Conservation (phyloP, 2,888 invertebrate species). For the Heliconius ethilla region DNA sequence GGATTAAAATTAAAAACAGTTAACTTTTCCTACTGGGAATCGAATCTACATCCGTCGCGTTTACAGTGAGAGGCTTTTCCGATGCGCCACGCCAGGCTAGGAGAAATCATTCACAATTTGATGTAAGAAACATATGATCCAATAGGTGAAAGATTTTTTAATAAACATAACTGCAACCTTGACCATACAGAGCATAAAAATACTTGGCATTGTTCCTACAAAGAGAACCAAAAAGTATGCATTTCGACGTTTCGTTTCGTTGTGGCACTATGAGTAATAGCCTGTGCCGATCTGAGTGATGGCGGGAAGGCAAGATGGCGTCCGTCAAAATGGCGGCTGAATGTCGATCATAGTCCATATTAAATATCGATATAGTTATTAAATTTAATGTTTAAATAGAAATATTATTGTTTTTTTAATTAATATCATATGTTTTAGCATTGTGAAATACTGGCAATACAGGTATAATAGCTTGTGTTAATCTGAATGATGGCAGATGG, state of each 20-base stretch:
- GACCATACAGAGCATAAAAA: slow-evolving; percentile 29
- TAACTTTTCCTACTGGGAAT: too few species aligned
- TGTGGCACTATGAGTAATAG: slow-evolving; percentile 52
- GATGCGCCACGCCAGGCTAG: too few species aligned
- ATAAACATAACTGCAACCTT: slow-evolving; percentile 16
- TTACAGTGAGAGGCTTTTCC: too few species aligned
- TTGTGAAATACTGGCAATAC: too few species aligned
- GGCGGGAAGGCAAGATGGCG: slow-evolving; percentile 53
- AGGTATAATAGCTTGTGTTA: slow-evolving; percentile 46
- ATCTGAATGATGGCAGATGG: slow-evolving; percentile 55
- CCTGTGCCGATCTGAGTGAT: slow-evolving; percentile 50
- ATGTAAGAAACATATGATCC: neutral
- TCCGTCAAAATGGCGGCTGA: slow-evolving; percentile 43
- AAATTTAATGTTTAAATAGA: neutral
- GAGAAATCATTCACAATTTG: neutral
- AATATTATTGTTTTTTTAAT: too few species aligned
- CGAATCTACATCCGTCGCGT: too few species aligned
- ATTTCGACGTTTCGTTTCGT: slow-evolving; percentile 27
- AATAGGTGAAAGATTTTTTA: neutral
- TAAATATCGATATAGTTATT: neutral
- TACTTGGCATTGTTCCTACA: slow-evolving; percentile 29
- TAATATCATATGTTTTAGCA: too few species aligned
- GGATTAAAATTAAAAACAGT: neutral
- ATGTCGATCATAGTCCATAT: slow-evolving; percentile 22
- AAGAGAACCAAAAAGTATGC: slow-evolving; percentile 31